phyloP scores from a whole-genome alignment of 2,797 vertebrate species.

The Mus minutoides region DNA sequence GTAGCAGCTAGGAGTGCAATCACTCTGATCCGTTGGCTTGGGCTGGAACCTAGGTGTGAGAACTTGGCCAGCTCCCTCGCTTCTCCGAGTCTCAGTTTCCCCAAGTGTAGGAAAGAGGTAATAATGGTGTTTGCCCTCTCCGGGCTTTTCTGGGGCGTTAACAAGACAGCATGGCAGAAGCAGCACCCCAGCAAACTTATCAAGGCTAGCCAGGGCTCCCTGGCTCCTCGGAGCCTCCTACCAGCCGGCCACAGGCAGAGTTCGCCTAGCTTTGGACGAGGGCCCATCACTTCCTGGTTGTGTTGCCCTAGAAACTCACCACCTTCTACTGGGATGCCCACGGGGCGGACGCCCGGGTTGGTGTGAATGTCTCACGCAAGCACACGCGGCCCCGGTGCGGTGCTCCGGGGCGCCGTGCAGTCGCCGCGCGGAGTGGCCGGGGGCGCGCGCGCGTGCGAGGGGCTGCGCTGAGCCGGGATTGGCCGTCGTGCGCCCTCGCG shows the following conservation, averaged over 20 bases:
- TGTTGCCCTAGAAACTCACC: background rate
- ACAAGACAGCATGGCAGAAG: background rate
- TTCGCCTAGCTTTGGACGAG: background rate
- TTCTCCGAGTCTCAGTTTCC: background rate
- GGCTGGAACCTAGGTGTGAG: background rate
- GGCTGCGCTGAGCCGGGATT: slow-evolving; percentile 74
- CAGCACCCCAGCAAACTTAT: background rate
- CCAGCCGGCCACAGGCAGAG: background rate
- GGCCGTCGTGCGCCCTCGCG: background rate
- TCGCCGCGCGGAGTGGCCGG: background rate
- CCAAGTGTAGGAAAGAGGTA: background rate
- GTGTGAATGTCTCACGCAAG: background rate
- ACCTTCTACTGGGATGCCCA: background rate
- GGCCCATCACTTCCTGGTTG: background rate
- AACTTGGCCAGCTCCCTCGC: background rate
- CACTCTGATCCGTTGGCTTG: background rate
- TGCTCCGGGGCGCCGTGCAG: background rate
- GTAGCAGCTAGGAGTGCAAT: background rate
- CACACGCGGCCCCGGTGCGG: background rate
- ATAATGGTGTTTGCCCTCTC: background rate
- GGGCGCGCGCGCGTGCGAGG: slow-evolving; percentile 69
- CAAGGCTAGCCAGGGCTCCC: background rate
- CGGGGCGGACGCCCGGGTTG: background rate
- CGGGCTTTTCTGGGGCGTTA: background rate
- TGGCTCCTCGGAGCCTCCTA: background rate